Evolutionary conservation across 2,888 invertebrate species (phyloP).

Genomic region (Drosophila sordidula): DNA sequence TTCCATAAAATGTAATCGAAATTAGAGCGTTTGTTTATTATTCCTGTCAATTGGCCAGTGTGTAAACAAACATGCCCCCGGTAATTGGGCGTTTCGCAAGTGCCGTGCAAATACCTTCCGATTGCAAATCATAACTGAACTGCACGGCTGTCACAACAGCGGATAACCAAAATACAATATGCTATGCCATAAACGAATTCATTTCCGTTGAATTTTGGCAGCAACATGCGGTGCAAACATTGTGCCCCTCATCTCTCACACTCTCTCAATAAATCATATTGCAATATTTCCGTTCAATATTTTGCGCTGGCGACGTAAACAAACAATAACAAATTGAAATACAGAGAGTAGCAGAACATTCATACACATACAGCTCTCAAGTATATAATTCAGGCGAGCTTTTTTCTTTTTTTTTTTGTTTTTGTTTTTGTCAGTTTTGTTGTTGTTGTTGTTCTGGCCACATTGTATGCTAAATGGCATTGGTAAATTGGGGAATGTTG

Average conservation of each 20-base stretch:
- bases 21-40: conserved; percentile 31
- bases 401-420: no score
- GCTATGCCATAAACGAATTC: conserved; percentile 74
- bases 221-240: conserved; percentile 48
- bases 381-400: conserved; percentile 45
- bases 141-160: conserved; percentile 62
- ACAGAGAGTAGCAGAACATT: conserved; percentile 2
- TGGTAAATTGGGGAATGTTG: conserved; percentile 56
- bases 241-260: conserved; percentile 9
- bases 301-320: conserved; percentile 69
- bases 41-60: conserved; percentile 11
- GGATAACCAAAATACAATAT: conserved; percentile 80
- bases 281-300: conserved; percentile 80
- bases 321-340: conserved; percentile 77
- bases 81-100: conserved; percentile 66
- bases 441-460: conserved; percentile 35
- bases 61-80: conserved; percentile 25
- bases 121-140: conserved; percentile 31
- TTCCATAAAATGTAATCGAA: conserved; percentile 22
- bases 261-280: conserved; percentile 69
- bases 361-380: conserved; percentile 1
- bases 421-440: conserved; percentile 11
- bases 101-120: conserved; percentile 68
- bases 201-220: conserved; percentile 76
- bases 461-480: conserved; percentile 73